Conservation (phyloP, 2,113 vertebrate genomes). For the Bombycilla garrulus region DNA sequence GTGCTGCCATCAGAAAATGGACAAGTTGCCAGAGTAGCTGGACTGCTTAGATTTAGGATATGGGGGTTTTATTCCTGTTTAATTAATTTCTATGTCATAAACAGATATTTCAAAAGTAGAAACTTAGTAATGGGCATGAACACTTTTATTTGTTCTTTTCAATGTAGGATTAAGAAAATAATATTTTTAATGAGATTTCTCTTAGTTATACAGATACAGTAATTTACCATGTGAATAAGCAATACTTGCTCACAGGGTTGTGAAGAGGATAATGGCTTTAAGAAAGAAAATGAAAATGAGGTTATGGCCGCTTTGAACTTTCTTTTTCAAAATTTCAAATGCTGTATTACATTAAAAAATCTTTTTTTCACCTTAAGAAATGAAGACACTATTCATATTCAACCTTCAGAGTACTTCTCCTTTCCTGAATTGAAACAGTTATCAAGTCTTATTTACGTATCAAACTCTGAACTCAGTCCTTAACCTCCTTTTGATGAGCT, state of each 20-base stretch:
- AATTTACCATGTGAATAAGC: neutral
- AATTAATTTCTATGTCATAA: neutral
- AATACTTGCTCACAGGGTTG: neutral
- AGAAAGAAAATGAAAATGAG: neutral
- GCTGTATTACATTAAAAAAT: neutral
- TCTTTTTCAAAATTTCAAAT: neutral
- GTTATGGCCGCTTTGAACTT: neutral
- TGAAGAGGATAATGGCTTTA: neutral
- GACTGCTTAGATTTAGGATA: neutral
- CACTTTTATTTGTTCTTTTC: neutral
- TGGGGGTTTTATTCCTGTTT: neutral
- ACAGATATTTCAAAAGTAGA: neutral
- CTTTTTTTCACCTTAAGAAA: neutral
- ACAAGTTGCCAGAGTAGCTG: neutral
- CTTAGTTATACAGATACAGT: neutral
- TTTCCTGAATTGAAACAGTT: neutral
- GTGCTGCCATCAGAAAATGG: neutral
- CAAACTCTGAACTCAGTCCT: neutral
- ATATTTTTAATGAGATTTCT: neutral
- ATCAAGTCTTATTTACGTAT: neutral
- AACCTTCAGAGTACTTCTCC: neutral
- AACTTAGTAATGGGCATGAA: neutral
- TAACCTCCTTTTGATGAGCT: neutral
- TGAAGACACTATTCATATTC: neutral
- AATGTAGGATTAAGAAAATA: neutral